Percentiles rank a stretch among this genome's conserved stretches.
These are phyloP conservation scores for Lophius americanus DNA, from an alignment of 2,797 vertebrate genomes.

Conservation along the genomic window DNA sequence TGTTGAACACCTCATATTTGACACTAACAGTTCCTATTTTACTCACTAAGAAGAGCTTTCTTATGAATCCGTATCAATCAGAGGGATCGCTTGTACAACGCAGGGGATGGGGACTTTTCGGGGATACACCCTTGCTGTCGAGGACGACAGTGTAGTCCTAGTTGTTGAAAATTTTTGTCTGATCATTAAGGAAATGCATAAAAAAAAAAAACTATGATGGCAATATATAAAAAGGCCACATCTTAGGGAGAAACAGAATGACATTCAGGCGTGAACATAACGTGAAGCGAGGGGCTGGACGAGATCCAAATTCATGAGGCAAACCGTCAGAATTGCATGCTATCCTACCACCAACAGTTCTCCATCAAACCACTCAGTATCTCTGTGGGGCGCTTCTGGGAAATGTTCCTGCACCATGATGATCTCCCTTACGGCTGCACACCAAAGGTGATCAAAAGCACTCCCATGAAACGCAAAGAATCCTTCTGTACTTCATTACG, in stretches of 20 bases:
- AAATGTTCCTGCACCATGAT: constrained; percentile 40
- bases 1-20: too few relatives aligned
- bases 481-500: constrained; percentile 28
- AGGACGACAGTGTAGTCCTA: too few relatives aligned
- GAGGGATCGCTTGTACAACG: too few relatives aligned
- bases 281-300: background rate
- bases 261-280: background rate
- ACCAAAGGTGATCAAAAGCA: constrained; percentile 48
- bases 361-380: constrained; percentile 12
- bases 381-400: constrained; percentile 37
- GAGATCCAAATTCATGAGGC: constrained; percentile 12
- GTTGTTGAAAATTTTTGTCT: too few relatives aligned
- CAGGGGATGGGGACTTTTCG: too few relatives aligned
- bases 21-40: too few relatives aligned
- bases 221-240: background rate
- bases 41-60: too few relatives aligned
- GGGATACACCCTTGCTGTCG: too few relatives aligned
- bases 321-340: background rate
- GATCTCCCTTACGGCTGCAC: constrained; percentile 48
- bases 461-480: constrained; percentile 40
- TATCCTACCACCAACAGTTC: background rate
- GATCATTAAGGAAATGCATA: too few relatives aligned
- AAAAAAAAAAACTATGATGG: too few relatives aligned
- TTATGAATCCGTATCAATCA: too few relatives aligned
- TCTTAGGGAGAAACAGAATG: background rate